These are phyloP conservation scores for Drosophila albomicans DNA, from an alignment of 1,140 invertebrate genomes.

Conservation along the genomic window DNA sequence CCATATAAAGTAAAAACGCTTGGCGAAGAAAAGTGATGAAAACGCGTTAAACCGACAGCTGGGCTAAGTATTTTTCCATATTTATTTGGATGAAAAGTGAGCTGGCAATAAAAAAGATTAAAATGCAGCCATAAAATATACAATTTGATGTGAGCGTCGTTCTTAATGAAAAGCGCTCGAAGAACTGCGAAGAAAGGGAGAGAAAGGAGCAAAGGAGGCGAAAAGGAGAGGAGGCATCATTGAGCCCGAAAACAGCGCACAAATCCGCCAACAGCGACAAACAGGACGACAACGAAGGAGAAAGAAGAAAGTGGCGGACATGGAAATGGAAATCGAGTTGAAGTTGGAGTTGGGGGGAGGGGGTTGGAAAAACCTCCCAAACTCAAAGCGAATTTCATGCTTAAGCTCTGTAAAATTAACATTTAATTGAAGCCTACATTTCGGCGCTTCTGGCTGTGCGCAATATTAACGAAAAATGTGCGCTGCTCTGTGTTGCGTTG, in stretches of 20 bases:
- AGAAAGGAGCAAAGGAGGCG: background rate
- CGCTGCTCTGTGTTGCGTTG: background rate
- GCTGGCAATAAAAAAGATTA: slow-evolving; percentile 74
- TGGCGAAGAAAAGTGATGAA: background rate
- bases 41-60: slow-evolving; percentile 11
- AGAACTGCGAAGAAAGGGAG: background rate
- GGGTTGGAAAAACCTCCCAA: background rate
- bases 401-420: slow-evolving; percentile 84
- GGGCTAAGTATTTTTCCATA: slow-evolving; percentile 24
- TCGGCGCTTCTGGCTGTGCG: slow-evolving; percentile 62
- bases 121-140: slow-evolving; percentile 77
- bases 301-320: background rate
- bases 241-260: slow-evolving; percentile 24
- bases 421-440: slow-evolving; percentile 83
- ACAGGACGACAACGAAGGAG: slow-evolving; percentile 13
- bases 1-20: background rate
- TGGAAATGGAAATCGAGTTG: background rate
- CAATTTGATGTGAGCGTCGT: slow-evolving; percentile 66
- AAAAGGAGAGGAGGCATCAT: background rate
- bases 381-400: slow-evolving; percentile 75
- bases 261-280: slow-evolving; percentile 37
- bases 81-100: slow-evolving; percentile 27
- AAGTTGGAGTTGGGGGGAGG: background rate
- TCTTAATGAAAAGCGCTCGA: slow-evolving; percentile 70
- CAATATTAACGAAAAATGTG: slow-evolving; percentile 52